Base-by-base conservation (phyloP, 92 coral and sea anemone genomes). In the Epizoanthus ramosus region DNA sequence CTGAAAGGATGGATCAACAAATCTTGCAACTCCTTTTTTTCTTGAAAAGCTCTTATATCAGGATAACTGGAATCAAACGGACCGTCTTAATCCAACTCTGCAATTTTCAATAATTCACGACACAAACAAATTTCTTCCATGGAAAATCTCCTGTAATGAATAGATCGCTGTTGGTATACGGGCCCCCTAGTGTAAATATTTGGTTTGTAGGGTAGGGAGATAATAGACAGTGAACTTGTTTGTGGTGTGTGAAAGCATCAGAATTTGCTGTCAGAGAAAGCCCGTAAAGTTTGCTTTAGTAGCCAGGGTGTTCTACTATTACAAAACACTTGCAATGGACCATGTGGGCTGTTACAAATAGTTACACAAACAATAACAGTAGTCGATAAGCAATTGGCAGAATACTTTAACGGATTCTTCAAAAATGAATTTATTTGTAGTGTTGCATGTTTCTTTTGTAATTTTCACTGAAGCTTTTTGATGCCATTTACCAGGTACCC, bases 81-180 rank as follows among this genome's bases (percentile, higher is more conserved):
- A 9, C 37, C 41, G 22, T 41, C 31, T 54, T 57, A 77, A 60
- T 61, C 60, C 24, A 61, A 61, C 35, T 63, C 61, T 43, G 19
- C 23, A 77, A 77, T 77, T 77, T 77, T 77, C 70, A 77, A 77
- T 77, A 61, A 77, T 77, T 77, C 57, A 77, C 82, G 70, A 77
- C 31, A 41, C 71, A 77, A 77, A 77, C 58, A 77, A 63, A 50
- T 60, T 77, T 77, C 53, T 60, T 59, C 41, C 39, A 10, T 33
- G 50, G 63, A 77, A 69, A 61, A 56, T 77, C 63, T 39, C 41
- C 18, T 31, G 43, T 60, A 77, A 77, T 77, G 82, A 77, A 60
- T 77, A 21, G 82, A 39, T 61, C 82, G 14, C 82, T 61, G 82
- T 77, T 21, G 82, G 82, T 50, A 17, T 61, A 4, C 23, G 15